phyloP scores from a whole-genome alignment of 2,113 vertebrate species.

The Corythoichthys haematopterus region DNA sequence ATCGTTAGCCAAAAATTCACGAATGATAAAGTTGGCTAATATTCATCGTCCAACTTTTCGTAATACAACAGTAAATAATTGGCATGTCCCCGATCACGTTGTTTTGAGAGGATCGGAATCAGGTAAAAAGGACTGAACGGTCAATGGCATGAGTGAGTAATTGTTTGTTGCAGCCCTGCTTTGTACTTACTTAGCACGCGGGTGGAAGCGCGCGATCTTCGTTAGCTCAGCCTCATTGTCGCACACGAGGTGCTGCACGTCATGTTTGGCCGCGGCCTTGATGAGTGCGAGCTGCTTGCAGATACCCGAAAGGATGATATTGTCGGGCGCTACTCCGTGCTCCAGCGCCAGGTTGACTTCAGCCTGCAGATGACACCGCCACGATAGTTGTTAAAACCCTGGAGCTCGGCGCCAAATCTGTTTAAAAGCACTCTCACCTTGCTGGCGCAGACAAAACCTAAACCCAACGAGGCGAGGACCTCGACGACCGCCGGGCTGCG shows the following conservation, averaged over 20 bases:
- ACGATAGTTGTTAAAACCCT: not conserved
- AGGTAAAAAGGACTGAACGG: no score
- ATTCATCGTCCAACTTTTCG: no score
- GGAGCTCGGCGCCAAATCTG: slow-evolving; percentile 2
- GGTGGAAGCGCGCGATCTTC: slow-evolving; percentile 90
- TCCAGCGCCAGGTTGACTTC: slow-evolving; percentile 88
- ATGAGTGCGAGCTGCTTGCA: slow-evolving; percentile 95
- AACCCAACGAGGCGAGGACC: slow-evolving; percentile 86
- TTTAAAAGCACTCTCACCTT: slow-evolving; percentile 76
- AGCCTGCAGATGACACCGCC: slow-evolving; percentile 62
- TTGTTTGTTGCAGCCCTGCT: no score
- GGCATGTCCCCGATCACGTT: no score
- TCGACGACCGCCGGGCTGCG: slow-evolving; percentile 86
- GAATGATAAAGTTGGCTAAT: no score
- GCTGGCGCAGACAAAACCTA: slow-evolving; percentile 90
- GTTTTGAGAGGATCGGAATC: no score
- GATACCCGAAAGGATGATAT: slow-evolving; percentile 87
- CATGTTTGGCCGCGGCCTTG: slow-evolving; percentile 88
- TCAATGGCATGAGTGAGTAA: no score
- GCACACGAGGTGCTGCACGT: slow-evolving; percentile 86
- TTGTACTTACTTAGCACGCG: slow-evolving; percentile 83
- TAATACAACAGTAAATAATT: no score
- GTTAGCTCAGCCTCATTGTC: slow-evolving; percentile 89
- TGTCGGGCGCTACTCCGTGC: slow-evolving; percentile 85
- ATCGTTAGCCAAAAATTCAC: no score